These are phyloP conservation scores for Tragelaphus imberbis DNA, from an alignment of 2,113 vertebrate species.

Conservation along the genomic window DNA sequence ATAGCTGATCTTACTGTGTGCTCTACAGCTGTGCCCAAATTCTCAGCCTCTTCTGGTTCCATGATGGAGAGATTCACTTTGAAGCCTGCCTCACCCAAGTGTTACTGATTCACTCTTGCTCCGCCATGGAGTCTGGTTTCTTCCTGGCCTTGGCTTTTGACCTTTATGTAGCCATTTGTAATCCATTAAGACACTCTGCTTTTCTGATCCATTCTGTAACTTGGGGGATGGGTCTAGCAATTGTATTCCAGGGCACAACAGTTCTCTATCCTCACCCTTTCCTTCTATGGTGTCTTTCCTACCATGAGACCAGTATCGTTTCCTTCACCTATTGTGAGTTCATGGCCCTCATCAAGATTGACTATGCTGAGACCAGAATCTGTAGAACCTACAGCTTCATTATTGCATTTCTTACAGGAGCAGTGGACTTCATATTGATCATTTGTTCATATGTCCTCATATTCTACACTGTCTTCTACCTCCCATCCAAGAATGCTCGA, in stretches of 20 bases:
- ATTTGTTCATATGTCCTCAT: conserved; percentile 53
- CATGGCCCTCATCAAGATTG: conserved; percentile 62
- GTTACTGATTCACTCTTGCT: conserved; percentile 62
- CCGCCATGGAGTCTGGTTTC: conserved; percentile 62
- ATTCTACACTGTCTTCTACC: background rate
- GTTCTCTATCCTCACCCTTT: conserved; percentile 45
- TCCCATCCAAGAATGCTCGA: conserved; percentile 16
- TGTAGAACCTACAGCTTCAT: conserved; percentile 54
- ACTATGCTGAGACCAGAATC: conserved; percentile 53
- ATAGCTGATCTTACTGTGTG: conserved; percentile 57
- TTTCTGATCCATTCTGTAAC: conserved; percentile 38
- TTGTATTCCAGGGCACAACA: conserved; percentile 7
- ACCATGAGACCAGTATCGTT: conserved; percentile 45
- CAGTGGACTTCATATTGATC: conserved; percentile 59
- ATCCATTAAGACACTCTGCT: conserved; percentile 56
- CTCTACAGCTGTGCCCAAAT: conserved; percentile 52
- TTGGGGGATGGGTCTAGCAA: background rate
- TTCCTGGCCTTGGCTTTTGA: conserved; percentile 57
- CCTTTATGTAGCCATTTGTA: conserved; percentile 41
- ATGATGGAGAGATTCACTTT: background rate
- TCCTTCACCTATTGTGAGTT: conserved; percentile 60
- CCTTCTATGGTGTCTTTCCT: conserved; percentile 43
- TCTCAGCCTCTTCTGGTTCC: conserved; percentile 58
- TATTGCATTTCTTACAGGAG: conserved; percentile 62
- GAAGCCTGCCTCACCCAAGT: conserved; percentile 55